Conservation (phyloP, 2,797 vertebrate species). For the Euthynnus affinis region DNA sequence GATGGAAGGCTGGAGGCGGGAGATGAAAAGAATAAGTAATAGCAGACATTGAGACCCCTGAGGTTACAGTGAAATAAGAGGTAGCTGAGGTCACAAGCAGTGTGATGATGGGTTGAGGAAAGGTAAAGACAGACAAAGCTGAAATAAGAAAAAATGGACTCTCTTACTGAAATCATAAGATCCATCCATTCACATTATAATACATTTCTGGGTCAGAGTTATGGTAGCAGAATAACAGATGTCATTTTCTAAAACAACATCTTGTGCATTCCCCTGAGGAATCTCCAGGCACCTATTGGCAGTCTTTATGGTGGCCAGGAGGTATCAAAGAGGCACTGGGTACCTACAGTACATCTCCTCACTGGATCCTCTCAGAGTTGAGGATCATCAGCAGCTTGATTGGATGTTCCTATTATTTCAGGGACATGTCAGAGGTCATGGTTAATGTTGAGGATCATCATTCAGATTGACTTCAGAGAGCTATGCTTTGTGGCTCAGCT, state of each 20-base stretch:
- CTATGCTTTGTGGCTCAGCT: neutral
- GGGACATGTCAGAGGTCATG: constrained; percentile 5
- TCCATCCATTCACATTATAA: constrained; percentile 30
- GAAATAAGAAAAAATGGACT: constrained; percentile 53
- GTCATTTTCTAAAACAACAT: constrained; percentile 40
- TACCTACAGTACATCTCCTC: neutral
- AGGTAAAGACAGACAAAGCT: constrained; percentile 18
- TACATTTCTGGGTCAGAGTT: constrained; percentile 45
- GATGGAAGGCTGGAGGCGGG: constrained; percentile 55
- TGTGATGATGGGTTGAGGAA: constrained; percentile 39
- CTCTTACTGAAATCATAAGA: constrained; percentile 24
- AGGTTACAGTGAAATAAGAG: constrained; percentile 64
- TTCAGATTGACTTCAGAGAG: neutral
- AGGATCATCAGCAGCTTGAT: constrained; percentile 4
- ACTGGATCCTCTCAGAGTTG: constrained; percentile 1
- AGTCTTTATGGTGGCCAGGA: neutral
- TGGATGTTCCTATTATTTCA: constrained; percentile 11
- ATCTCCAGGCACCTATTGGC: constrained; percentile 2
- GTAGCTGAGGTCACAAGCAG: constrained; percentile 60
- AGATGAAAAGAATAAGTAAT: constrained; percentile 73
- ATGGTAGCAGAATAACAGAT: constrained; percentile 7
- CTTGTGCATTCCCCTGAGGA: constrained; percentile 25
- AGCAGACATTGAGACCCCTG: constrained; percentile 56
- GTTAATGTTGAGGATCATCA: neutral
- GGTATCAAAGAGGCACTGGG: neutral